Evolutionary conservation across 2,113 vertebrate species (phyloP).

Genomic region (Coptodon bakossiorum): DNA sequence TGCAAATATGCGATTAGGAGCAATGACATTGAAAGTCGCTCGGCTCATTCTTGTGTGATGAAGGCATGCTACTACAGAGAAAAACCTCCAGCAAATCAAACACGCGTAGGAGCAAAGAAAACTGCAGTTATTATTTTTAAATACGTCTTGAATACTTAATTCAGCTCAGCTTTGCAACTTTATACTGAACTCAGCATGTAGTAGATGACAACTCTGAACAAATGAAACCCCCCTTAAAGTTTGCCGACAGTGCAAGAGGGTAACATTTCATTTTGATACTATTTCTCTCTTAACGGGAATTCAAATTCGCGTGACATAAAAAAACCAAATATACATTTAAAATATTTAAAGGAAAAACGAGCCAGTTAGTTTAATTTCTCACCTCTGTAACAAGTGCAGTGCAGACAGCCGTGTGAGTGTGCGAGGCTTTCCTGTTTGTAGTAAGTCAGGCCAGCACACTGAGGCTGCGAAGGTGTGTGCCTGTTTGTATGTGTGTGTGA

Average conservation of each 20-base stretch:
- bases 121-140: not conserved
- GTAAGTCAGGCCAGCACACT: not conserved
- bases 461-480: conserved; percentile 35
- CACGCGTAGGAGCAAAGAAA: not conserved
- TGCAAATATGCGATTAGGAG: not conserved
- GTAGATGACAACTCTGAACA: not conserved
- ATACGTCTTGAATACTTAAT: not conserved
- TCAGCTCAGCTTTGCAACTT: not conserved
- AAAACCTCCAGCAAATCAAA: not conserved
- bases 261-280: not conserved
- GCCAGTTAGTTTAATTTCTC: not conserved
- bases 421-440: not conserved
- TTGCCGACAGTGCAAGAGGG: not conserved
- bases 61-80: not conserved
- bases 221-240: not conserved
- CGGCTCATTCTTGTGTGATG: not conserved
- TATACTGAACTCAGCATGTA: not conserved
- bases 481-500: not conserved
- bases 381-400: conserved; percentile 55
- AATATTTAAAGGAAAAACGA: not conserved
- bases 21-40: not conserved
- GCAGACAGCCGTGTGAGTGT: not conserved
- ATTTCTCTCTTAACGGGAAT: not conserved
- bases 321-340: not conserved
- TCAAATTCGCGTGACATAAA: not conserved